Conservation (phyloP, 2,888 invertebrate genomes). For the Aproaerema taeniolella region DNA sequence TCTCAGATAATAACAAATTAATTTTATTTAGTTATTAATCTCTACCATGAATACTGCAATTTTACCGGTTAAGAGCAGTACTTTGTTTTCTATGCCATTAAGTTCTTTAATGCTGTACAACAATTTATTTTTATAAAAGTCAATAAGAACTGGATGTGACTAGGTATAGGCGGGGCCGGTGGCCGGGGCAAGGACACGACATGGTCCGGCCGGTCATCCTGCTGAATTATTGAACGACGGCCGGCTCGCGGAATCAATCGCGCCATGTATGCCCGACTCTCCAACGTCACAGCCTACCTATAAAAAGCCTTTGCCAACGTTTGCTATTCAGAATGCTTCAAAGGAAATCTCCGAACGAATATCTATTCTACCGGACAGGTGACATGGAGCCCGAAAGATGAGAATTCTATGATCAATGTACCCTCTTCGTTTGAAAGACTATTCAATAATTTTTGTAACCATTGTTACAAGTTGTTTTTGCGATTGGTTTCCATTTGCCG, state of each 20-base stretch:
- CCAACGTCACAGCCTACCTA: slow-evolving; percentile 28
- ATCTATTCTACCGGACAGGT: slow-evolving; percentile 20
- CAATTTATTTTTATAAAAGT: no score
- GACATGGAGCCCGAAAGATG: slow-evolving; percentile 14
- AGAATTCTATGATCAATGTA: neutral
- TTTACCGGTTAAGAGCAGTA: no score
- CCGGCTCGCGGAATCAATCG: slow-evolving; percentile 42
- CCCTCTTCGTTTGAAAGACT: slow-evolving; percentile 24
- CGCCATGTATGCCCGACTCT: slow-evolving; percentile 23
- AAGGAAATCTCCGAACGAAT: slow-evolving; percentile 22
- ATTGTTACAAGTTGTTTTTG: no score
- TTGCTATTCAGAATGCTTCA: slow-evolving; percentile 26
- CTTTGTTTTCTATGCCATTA: no score
- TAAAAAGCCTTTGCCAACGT: slow-evolving; percentile 36
- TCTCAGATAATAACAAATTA: no score
- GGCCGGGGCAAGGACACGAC: no score
- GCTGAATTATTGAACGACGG: slow-evolving; percentile 48
- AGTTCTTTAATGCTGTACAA: no score
- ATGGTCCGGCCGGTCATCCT: slow-evolving; percentile 29
- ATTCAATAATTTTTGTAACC: slow-evolving; percentile 20
- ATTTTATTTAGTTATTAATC: no score
- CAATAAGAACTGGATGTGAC: no score
- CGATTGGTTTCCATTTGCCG: no score
- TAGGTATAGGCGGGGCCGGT: no score
- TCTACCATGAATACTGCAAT: no score